These are phyloP conservation scores for Thecocarcelia acutangulata DNA, from an alignment of 2,888 invertebrate genomes.

Conservation along the genomic window DNA sequence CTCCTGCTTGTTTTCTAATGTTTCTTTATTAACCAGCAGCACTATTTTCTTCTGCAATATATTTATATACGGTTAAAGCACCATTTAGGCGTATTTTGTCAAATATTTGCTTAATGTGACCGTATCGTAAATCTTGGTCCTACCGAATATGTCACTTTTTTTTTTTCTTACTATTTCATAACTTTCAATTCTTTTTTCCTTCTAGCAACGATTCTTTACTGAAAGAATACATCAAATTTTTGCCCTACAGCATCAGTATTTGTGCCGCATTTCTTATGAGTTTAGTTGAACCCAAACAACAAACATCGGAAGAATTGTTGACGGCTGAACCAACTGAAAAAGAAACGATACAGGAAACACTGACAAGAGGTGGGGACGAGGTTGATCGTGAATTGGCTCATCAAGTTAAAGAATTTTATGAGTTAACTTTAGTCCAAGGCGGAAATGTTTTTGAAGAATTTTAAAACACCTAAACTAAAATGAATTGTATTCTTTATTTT, in stretches of 20 bases:
- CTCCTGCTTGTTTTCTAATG: too few species aligned
- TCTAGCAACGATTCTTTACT: constrained; percentile 75
- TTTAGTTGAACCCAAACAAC: constrained; percentile 72
- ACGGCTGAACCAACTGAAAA: constrained; percentile 49
- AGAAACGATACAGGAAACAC: constrained; percentile 65
- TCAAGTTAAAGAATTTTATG: constrained; percentile 76
- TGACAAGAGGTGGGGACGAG: constrained; percentile 76
- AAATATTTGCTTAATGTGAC: too few species aligned
- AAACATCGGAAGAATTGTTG: constrained; percentile 71
- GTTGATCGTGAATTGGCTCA: constrained; percentile 77
- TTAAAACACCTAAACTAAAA: constrained; percentile 22
- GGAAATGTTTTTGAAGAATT: constrained; percentile 74
- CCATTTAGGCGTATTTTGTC: too few species aligned
- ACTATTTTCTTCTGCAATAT: too few species aligned
- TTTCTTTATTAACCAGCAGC: too few species aligned
- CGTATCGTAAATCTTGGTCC: too few species aligned
- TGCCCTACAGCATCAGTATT: constrained; percentile 75
- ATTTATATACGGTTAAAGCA: too few species aligned
- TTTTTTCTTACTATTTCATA: neutral
- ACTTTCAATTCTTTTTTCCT: neutral
- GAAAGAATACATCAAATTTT: constrained; percentile 76
- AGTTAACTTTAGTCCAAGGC: constrained; percentile 72
- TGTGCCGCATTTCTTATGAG: constrained; percentile 74
- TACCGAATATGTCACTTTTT: neutral
- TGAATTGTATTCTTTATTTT: constrained; percentile 12